Base-by-base conservation (phyloP, 2,797 vertebrate species). In the Rhinella marina region DNA sequence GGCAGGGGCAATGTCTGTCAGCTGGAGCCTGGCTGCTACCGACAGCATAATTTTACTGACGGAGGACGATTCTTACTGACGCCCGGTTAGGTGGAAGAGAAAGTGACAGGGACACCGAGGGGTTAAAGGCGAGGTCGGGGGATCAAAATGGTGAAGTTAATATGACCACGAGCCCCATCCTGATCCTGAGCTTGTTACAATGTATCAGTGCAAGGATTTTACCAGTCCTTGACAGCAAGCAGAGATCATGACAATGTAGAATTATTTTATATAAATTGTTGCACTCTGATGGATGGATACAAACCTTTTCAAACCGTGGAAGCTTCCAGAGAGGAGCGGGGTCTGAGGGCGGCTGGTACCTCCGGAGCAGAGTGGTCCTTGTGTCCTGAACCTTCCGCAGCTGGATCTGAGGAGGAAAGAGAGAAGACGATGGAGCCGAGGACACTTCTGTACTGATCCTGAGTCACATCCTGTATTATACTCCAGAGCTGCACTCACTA, bases 281-380 rank as follows among this genome's bases (percentile, higher is more conserved):
- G 1, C 12, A 12, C 12, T 64, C 23, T 64, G 7, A 25, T 10
- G 6, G 13, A n/a, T 2, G 27, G 16, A 2, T 23, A 90, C 90
- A 0, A 91, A 97, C 97, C 95, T 96, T 95, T 91, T 95, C 93
- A 4, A 95, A 95, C 82, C 77, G 92, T 0, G 93, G 93, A 41
- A 94, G 91, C 27, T 93, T 95, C 96, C 96, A 96, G 78, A 93
- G 93, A 21, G 94, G 91, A 0, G 93, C 92, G 25, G 91, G 79
- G 82, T 93, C 91, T 48, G 81, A 85, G 0, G 92, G 92, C 0
- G 81, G 93, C 0, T 88, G 93, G 23, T 92, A 90, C 70, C 92
- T 94, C 52, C 96, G 88, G 80, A 97, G 93, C 9, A 94, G n/a
- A 0, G 94, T 89, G 21, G 96, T 94, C 21, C 93, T 93, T 0